phyloP scores from a whole-genome alignment of 2,888 invertebrate species.

The Platerodrilus igneus region DNA sequence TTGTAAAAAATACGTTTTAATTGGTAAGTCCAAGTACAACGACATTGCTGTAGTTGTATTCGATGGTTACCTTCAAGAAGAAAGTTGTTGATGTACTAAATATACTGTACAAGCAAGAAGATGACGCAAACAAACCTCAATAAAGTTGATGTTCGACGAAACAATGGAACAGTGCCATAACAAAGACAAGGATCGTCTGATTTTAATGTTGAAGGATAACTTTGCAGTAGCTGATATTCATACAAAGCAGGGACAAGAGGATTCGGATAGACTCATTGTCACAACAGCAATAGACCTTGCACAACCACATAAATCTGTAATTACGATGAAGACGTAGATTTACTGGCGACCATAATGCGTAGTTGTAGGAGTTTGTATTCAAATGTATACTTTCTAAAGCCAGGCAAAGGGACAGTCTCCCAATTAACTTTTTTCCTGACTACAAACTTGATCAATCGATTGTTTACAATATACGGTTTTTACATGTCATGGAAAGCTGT shows the following conservation, averaged over 20 bases:
- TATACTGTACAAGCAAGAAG: constrained; percentile 4
- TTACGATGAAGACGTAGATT: constrained; percentile 7
- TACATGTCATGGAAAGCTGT: constrained; percentile 8
- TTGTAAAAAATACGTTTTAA: constrained; percentile 7
- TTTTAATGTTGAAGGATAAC: constrained; percentile 7
- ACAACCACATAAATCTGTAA: not conserved
- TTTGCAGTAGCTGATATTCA: constrained; percentile 7
- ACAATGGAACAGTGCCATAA: constrained; percentile 1
- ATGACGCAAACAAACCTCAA: too few species aligned
- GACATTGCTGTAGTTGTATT: constrained; percentile 5
- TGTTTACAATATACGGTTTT: constrained; percentile 7
- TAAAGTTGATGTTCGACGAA: constrained; percentile 3
- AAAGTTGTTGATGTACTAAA: constrained; percentile 4
- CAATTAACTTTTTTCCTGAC: constrained; percentile 9
- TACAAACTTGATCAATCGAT: constrained; percentile 4
- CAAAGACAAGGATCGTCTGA: constrained; percentile 9
- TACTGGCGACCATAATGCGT: constrained; percentile 8
- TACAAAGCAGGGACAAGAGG: constrained; percentile 1
- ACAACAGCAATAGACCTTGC: constrained; percentile 1
- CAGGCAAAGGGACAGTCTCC: constrained; percentile 3
- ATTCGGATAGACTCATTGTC: constrained; percentile 1
- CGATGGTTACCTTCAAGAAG: constrained; percentile 6
- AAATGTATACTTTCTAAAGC: constrained; percentile 10
- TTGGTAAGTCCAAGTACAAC: constrained; percentile 6
- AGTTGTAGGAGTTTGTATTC: constrained; percentile 5